Evolutionary conservation across 2,797 vertebrate species (phyloP).

Genomic region (Crenichthys baileyi): DNA sequence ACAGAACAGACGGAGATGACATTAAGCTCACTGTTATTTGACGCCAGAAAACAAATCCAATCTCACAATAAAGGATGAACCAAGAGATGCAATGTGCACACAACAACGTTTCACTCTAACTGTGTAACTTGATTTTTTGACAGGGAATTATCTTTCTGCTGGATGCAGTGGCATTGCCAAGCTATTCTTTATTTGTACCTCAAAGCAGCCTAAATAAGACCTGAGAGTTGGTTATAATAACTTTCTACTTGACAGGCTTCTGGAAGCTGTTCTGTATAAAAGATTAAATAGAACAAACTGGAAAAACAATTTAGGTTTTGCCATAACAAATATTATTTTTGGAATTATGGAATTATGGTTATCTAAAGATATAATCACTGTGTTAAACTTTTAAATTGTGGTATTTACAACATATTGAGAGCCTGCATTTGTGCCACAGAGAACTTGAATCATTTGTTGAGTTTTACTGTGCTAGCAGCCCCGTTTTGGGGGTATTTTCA

Average conservation of each 20-base stretch:
- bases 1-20: background rate
- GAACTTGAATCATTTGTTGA: background rate
- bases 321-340: background rate
- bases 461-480: background rate
- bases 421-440: background rate
- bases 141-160: background rate
- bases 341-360: no score
- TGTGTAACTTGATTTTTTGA: background rate
- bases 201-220: background rate
- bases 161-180: background rate
- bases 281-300: background rate
- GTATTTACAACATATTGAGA: background rate
- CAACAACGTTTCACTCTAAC: background rate
- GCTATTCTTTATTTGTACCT: background rate
- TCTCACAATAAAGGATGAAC: background rate
- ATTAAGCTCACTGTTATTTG: background rate
- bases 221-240: background rate
- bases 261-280: background rate
- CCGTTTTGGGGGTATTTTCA: background rate
- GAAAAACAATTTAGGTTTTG: background rate
- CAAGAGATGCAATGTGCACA: background rate
- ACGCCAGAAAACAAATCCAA: background rate
- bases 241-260: background rate
- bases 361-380: no score
- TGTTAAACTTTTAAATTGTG: background rate